A percentile compares a stretch with the other conserved stretches of the same genome.
Evolutionary conservation across 2,113 vertebrate species (phyloP).

Genomic region (Maccullochella peelii): DNA sequence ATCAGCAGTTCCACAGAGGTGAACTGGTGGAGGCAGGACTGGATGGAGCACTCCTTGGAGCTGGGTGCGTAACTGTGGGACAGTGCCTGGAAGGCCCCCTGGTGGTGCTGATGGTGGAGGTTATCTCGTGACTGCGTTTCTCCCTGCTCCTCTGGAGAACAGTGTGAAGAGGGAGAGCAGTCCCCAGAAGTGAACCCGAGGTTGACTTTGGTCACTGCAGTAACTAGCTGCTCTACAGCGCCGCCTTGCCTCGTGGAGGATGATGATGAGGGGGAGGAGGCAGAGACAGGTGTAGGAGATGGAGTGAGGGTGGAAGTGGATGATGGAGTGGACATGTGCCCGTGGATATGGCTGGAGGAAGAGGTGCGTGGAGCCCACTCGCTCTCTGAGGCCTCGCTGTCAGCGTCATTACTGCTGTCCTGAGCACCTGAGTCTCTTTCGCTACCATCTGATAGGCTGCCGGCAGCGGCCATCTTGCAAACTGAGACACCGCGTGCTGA

Average conservation of each 20-base stretch:
- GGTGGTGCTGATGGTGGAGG: conserved; percentile 77
- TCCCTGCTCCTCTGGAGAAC: conserved; percentile 70
- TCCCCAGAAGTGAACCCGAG: conserved; percentile 81
- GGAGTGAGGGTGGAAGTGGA: conserved; percentile 63
- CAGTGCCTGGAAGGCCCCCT: conserved; percentile 93
- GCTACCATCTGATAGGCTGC: conserved; percentile 91
- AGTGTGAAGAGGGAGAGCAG: conserved; percentile 56
- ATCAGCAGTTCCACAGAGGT: conserved; percentile 96
- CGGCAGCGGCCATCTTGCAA: conserved; percentile 74
- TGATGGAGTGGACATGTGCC: conserved; percentile 60
- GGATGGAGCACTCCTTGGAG: conserved; percentile 97
- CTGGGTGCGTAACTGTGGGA: conserved; percentile 93
- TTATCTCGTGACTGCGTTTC: conserved; percentile 69
- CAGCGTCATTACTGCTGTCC: conserved; percentile 94
- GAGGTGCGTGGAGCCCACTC: conserved; percentile 83
- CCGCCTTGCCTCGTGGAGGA: conserved; percentile 67
- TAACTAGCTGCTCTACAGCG: conserved; percentile 82
- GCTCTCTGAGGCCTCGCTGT: conserved; percentile 94
- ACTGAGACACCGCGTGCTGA: conserved; percentile 57
- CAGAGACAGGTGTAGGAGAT: conserved; percentile 28
- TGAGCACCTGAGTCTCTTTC: conserved; percentile 88
- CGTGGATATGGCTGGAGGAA: conserved; percentile 62
- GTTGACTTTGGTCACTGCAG: conserved; percentile 86
- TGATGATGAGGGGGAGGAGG: conserved; percentile 37
- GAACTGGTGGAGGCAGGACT: conserved; percentile 98